Conservation (phyloP, 2,888 invertebrate genomes). For the Beris morrisii region DNA sequence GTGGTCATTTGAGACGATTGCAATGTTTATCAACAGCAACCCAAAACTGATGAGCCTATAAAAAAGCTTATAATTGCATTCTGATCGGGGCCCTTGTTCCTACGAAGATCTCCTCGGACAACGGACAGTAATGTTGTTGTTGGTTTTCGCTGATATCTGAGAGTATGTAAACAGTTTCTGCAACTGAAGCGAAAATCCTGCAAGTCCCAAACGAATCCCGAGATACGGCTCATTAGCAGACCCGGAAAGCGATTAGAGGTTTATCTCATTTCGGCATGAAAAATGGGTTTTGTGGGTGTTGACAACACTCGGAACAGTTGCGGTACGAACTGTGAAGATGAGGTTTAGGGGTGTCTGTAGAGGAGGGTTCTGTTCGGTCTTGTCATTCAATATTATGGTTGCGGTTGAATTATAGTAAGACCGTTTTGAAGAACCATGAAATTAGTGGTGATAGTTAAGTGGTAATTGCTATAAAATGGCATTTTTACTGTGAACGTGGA, state of each 20-base stretch:
- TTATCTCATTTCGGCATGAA: constrained; percentile 27
- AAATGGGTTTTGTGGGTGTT: constrained; percentile 22
- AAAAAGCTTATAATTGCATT: constrained; percentile 25
- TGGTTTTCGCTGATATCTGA: neutral
- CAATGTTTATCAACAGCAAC: constrained; percentile 24
- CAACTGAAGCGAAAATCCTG: constrained; percentile 30
- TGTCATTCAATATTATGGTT: constrained; percentile 30
- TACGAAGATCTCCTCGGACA: neutral
- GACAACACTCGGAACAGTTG: constrained; percentile 16
- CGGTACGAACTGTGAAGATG: neutral
- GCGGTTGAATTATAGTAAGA: constrained; percentile 8
- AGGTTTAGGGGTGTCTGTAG: constrained; percentile 17
- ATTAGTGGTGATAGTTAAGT: too few species aligned
- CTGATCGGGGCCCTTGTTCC: constrained; percentile 9
- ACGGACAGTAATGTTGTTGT: neutral
- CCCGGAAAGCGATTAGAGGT: constrained; percentile 20
- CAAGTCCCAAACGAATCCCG: constrained; percentile 2
- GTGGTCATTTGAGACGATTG: constrained; percentile 30
- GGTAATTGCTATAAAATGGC: too few species aligned
- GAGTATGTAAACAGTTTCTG: constrained; percentile 24
- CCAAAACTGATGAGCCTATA: constrained; percentile 28
- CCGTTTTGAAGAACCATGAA: too few species aligned
- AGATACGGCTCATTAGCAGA: constrained; percentile 22
- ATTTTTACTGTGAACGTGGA: neutral
- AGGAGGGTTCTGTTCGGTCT: constrained; percentile 16